Percentiles rank a stretch among this genome's conserved stretches.
phyloP scores from a whole-genome alignment of 2,797 vertebrate species.

The Sebastes steindachneri region DNA sequence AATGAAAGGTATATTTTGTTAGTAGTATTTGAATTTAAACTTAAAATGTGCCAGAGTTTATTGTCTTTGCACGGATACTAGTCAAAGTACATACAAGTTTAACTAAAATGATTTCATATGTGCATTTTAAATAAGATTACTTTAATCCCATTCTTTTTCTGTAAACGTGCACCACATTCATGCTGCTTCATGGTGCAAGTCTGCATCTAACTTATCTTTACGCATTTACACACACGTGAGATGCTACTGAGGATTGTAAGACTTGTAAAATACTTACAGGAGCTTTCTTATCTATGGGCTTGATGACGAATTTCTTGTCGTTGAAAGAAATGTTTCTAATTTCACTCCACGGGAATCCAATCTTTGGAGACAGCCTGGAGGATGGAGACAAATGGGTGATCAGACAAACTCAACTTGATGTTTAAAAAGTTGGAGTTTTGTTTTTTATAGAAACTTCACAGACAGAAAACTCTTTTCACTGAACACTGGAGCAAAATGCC shows the following conservation, averaged over 20 bases:
- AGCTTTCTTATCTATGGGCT: slow-evolving; percentile 95
- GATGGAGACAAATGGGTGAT: not conserved
- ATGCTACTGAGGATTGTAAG: not conserved
- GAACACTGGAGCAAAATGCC: not conserved
- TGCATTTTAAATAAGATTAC: not conserved
- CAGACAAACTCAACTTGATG: not conserved
- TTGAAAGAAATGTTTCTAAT: slow-evolving; percentile 97
- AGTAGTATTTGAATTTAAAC: no score
- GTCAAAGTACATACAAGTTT: not conserved
- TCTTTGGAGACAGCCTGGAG: slow-evolving; percentile 93
- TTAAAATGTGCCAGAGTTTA: not conserved
- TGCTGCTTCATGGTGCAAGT: not conserved
- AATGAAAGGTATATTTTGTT: not conserved
- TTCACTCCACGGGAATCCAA: slow-evolving; percentile 99
- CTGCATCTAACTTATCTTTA: not conserved
- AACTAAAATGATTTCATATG: not conserved
- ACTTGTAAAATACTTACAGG: slow-evolving; percentile 86
- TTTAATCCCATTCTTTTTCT: not conserved
- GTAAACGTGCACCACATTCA: not conserved
- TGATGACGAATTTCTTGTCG: slow-evolving; percentile 98
- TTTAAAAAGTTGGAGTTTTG: not conserved
- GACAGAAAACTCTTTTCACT: not conserved
- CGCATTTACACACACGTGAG: not conserved
- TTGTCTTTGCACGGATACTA: not conserved
- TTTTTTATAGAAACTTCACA: not conserved